A percentile compares a stretch with the other conserved stretches of the same genome.
Evolutionary conservation across 2,113 vertebrate species (phyloP).

Genomic region (Stomatorhinus ivindoensis): DNA sequence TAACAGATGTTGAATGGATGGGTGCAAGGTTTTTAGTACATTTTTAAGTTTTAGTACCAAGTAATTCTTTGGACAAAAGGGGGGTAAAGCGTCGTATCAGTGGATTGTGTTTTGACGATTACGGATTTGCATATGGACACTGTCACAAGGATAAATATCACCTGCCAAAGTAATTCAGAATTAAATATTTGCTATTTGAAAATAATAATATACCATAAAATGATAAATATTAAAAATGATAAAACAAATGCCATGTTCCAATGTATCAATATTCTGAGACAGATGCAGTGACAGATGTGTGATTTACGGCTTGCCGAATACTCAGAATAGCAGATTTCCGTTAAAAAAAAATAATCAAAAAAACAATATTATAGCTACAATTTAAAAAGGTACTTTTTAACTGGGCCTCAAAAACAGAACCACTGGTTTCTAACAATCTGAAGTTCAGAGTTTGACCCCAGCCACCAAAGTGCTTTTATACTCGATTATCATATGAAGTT

Average conservation of each 20-base stretch:
- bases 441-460: neutral
- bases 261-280: neutral
- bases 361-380: neutral
- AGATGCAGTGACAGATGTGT: neutral
- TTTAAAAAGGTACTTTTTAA: neutral
- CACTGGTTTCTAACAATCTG: neutral
- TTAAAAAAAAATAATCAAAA: neutral
- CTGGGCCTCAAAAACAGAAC: neutral
- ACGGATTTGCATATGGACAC: neutral
- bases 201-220: neutral
- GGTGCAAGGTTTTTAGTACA: no score
- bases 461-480: neutral
- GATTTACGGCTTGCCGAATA: neutral
- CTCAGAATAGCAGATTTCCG: neutral
- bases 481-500: neutral
- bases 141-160: neutral
- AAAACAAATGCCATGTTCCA: neutral
- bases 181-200: neutral
- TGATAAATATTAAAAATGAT: neutral
- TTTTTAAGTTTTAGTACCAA: neutral
- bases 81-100: neutral
- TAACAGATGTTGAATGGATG: no score
- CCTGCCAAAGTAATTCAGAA: neutral
- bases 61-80: neutral
- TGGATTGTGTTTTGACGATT: neutral